These are phyloP conservation scores for Misgurnus mizolepis DNA, from an alignment of 2,113 vertebrate genomes.

Conservation along the genomic window DNA sequence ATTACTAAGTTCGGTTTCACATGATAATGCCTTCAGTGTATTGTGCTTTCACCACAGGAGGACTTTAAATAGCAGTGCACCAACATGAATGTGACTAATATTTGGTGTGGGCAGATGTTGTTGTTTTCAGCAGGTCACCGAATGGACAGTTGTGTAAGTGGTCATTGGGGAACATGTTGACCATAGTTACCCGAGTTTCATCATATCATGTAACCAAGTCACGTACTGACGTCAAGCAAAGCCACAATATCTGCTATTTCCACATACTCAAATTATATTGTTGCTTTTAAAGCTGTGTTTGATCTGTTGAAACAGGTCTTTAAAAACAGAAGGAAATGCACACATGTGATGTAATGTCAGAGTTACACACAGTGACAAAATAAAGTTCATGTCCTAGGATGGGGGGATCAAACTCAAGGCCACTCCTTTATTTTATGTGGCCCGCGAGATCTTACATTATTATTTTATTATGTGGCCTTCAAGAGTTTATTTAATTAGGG, in stretches of 20 bases:
- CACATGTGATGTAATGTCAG: slow-evolving; percentile 4
- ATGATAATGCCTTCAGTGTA: no score
- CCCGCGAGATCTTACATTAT: no score
- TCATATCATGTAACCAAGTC: neutral
- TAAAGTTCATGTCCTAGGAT: neutral
- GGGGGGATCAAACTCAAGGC: no score
- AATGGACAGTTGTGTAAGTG: neutral
- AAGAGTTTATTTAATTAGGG: no score
- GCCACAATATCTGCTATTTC: slow-evolving; percentile 33
- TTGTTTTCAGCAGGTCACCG: neutral
- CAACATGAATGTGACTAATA: neutral
- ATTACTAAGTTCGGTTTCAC: no score
- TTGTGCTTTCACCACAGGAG: no score
- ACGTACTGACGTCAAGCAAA: slow-evolving; percentile 22
- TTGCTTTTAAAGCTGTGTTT: slow-evolving; percentile 31
- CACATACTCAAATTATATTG: slow-evolving; percentile 29
- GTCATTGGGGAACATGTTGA: neutral
- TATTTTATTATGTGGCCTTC: no score
- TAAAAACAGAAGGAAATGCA: neutral
- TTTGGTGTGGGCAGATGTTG: slow-evolving; percentile 1
- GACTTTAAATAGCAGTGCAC: no score
- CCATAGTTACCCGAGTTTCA: neutral
- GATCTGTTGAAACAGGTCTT: neutral
- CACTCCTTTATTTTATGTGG: no score
- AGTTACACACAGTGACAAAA: slow-evolving; percentile 10